Base-by-base conservation (phyloP, 2,888 invertebrate species). In the Mayetiola destructor region DNA sequence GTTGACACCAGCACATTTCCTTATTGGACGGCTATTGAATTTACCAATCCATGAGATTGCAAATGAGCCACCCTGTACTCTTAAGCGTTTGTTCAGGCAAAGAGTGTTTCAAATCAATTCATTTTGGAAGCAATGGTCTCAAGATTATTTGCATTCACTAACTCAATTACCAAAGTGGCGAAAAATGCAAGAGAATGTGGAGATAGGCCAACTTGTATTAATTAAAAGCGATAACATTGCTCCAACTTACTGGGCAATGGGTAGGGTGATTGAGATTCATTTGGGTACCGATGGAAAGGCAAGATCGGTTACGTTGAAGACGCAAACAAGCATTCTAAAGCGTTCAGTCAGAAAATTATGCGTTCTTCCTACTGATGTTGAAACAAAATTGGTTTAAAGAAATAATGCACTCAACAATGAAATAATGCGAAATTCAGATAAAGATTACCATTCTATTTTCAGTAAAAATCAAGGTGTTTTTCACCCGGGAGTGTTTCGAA, bases 1-100 rank as follows among this genome's bases (percentile, higher is more conserved):
- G 9, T 59, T 68, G 4, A 66, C 66, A 6, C 67, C 67, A 23
- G 64, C 61, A 2, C 68, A 68, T 54, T 66, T 67, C 52, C 57
- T 68, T 3, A 61, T 67, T 32, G 66, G 66, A 36, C 55, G 60
- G n/a, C 40, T 64, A 3, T 56, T 64, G 1, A 60, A 37, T 5
- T 16, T 37, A n/a, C 37, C n/a, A 5, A 9, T 37, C 4, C 10
- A 40, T 5, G 39, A 40, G 18, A 40, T 20, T 9, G 16, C 18
- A 18, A n/a, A 40, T 6, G 3, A 3, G 18, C 39, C 39, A 40
- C 39, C 39, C 8, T 18, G 10, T 18, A 40, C 9, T n/a, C 3
- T 40, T 6, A 40, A 40, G 20, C 3, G 39, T 3, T 20, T 40
- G 6, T 40, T 20, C n/a, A 10, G 2, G 39, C 39, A 40, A 10